Evolutionary conservation across 2,888 invertebrate genomes (phyloP).

Genomic region (Abscondita cerata): DNA sequence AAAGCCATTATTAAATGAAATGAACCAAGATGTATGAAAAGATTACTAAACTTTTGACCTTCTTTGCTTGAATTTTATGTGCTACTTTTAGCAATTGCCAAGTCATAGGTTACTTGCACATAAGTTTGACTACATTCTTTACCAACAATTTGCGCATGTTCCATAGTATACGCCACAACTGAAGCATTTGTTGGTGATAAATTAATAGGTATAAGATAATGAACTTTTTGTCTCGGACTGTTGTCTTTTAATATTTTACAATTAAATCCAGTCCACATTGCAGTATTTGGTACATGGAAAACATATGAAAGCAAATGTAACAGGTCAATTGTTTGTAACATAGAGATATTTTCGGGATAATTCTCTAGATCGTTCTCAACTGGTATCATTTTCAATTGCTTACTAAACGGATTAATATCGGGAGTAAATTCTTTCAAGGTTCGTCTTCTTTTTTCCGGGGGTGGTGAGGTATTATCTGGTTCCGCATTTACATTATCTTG

Average conservation of each 20-base stretch:
- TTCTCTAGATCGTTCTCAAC: background rate
- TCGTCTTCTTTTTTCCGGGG: background rate
- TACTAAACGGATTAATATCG: too few relatives aligned
- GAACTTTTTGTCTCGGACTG: constrained; percentile 39
- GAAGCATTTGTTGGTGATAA: constrained; percentile 44
- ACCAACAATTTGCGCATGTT: too few relatives aligned
- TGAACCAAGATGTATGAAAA: background rate
- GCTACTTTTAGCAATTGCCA: constrained; percentile 45
- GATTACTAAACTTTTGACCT: too few relatives aligned
- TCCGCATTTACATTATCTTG: too few relatives aligned
- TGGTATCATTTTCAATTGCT: too few relatives aligned
- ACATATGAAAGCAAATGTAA: too few relatives aligned
- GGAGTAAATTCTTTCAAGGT: too few relatives aligned
- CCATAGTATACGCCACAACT: too few relatives aligned
- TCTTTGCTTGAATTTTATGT: constrained; percentile 35
- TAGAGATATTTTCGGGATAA: constrained; percentile 35
- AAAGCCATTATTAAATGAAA: too few relatives aligned
- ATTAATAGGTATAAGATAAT: constrained; percentile 47
- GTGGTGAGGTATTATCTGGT: too few relatives aligned
- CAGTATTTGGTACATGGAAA: constrained; percentile 43
- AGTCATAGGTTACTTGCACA: constrained; percentile 45
- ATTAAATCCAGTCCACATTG: constrained; percentile 50
- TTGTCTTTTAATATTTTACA: constrained; percentile 35
- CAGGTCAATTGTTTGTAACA: too few relatives aligned
- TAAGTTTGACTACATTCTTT: constrained; percentile 40